Percentiles rank a stretch among this genome's conserved stretches.
These are phyloP conservation scores for Uropetala carovei DNA, from an alignment of 2,888 invertebrate species.

Conservation along the genomic window DNA sequence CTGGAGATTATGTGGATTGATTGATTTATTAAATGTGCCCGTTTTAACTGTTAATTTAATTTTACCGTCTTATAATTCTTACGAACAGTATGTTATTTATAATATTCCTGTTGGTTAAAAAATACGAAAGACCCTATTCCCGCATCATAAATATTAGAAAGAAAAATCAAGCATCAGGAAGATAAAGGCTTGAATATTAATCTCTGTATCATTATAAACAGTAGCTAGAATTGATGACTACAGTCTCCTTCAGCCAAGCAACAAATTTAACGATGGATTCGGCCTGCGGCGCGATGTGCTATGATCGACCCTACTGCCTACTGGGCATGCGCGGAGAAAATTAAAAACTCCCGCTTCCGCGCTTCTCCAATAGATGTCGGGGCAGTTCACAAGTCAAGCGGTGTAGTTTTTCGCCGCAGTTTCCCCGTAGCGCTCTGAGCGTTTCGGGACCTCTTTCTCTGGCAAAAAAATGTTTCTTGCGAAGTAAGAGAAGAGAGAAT, in stretches of 20 bases:
- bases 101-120: too few relatives aligned
- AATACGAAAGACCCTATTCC: not conserved
- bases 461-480: not conserved
- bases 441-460: not conserved
- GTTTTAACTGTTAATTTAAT: too few relatives aligned
- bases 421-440: not conserved
- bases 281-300: not conserved
- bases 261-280: not conserved
- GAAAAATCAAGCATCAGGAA: not conserved
- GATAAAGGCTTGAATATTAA: not conserved
- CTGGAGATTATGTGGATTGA: too few relatives aligned
- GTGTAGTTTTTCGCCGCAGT: not conserved
- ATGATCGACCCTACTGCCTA: constrained; percentile 7
- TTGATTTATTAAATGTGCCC: too few relatives aligned
- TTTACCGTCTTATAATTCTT: too few relatives aligned
- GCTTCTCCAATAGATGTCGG: constrained; percentile 42
- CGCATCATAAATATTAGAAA: too few relatives aligned
- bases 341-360: constrained; percentile 59
- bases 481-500: not conserved
- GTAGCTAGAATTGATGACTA: too few relatives aligned
- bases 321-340: constrained; percentile 46
- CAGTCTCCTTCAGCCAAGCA: not conserved
- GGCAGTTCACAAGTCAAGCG: constrained; percentile 18
- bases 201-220: too few relatives aligned
- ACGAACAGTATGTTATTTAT: too few relatives aligned